These are phyloP conservation scores for Pagrus major DNA, from an alignment of 2,113 vertebrate species.

Conservation along the genomic window DNA sequence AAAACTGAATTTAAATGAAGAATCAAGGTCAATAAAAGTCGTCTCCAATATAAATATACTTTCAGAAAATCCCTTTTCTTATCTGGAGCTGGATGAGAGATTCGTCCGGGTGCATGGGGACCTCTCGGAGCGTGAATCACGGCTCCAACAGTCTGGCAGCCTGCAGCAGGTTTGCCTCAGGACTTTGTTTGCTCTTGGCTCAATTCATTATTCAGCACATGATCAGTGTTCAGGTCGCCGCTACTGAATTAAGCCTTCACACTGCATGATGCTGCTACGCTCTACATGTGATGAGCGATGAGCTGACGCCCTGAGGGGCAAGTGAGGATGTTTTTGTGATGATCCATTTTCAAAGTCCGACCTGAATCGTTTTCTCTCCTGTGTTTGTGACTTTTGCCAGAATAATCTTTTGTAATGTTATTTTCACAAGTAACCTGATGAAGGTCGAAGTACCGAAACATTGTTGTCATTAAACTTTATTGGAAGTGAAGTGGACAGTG, in stretches of 20 bases:
- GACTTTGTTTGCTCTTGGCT: constrained; percentile 3
- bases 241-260: background rate
- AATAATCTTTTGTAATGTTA: no score
- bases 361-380: no score
- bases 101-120: background rate
- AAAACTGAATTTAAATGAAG: background rate
- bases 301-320: no score
- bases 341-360: no score
- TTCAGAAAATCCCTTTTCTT: background rate
- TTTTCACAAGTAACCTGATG: no score
- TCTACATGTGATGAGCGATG: background rate
- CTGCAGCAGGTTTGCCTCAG: background rate
- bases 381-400: no score
- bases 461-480: no score
- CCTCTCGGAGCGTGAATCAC: background rate
- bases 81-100: background rate
- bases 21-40: background rate
- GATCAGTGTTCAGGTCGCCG: background rate
- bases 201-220: background rate
- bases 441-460: no score
- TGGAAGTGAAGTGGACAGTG: no score
- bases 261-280: background rate
- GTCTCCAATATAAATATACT: background rate
- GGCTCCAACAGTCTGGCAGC: background rate
- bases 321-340: no score